phyloP scores from a whole-genome alignment of 2,888 invertebrate species.

The Sipunculus nudus region DNA sequence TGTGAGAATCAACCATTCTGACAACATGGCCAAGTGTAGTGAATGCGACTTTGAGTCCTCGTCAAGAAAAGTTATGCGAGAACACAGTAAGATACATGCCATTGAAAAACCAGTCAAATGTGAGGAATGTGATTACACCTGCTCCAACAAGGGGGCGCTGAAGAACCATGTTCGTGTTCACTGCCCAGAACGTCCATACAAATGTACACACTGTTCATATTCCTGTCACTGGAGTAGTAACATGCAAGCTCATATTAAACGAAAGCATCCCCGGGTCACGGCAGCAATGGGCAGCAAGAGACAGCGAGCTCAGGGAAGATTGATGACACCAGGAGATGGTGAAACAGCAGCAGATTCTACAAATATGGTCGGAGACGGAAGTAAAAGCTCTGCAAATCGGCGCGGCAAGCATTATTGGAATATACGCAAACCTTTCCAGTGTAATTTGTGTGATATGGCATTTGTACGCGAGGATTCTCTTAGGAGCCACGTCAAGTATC shows the following conservation, averaged over 20 bases:
- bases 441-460: conserved; percentile 60
- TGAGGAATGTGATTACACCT: conserved; percentile 51
- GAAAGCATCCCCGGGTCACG: conserved; percentile 46
- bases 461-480: conserved; percentile 68
- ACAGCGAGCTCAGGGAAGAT: too few species aligned
- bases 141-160: conserved; percentile 48
- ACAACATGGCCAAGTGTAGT: conserved; percentile 52
- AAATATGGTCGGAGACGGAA: background rate
- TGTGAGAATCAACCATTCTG: conserved; percentile 59
- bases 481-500: conserved; percentile 66
- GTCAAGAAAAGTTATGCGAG: conserved; percentile 54
- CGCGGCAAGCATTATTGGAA: background rate
- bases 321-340: background rate
- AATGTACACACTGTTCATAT: conserved; percentile 57
- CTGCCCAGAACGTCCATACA: conserved; percentile 48
- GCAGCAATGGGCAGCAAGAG: background rate
- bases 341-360: background rate
- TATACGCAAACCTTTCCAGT: conserved; percentile 59
- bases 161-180: conserved; percentile 54
- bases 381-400: background rate
- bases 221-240: conserved; percentile 53
- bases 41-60: conserved; percentile 59
- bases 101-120: conserved; percentile 38
- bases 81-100: conserved; percentile 58
- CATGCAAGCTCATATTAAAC: conserved; percentile 54